phyloP scores from a whole-genome alignment of 2,888 invertebrate species.

The Panzeria rudis region DNA sequence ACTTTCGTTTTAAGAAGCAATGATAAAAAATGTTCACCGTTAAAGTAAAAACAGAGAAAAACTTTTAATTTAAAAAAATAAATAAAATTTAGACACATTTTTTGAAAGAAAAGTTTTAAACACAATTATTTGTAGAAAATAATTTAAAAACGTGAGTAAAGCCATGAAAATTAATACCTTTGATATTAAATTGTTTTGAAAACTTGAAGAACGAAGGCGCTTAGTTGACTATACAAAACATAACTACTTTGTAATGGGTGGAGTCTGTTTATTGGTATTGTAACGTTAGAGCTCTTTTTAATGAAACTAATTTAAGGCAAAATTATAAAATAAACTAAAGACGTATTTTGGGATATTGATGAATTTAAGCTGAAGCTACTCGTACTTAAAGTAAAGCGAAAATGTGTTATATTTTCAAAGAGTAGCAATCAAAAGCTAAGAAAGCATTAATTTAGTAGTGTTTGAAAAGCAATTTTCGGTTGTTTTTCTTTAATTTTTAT shows the following conservation, averaged over 20 bases:
- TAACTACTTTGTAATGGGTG: slow-evolving; percentile 54
- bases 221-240: not conserved
- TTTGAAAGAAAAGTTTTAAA: slow-evolving; percentile 21
- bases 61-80: slow-evolving; percentile 20
- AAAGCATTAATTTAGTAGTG: slow-evolving; percentile 12
- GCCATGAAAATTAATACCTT: slow-evolving; percentile 31
- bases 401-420: slow-evolving; percentile 44
- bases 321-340: not conserved
- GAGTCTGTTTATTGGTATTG: slow-evolving; percentile 30
- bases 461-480: slow-evolving; percentile 56
- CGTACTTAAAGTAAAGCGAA: slow-evolving; percentile 44
- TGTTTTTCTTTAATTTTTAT: slow-evolving; percentile 13
- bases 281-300: not conserved
- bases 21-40: not conserved
- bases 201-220: slow-evolving; percentile 30
- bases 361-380: slow-evolving; percentile 47
- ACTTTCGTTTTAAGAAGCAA: slow-evolving; percentile 61
- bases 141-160: slow-evolving; percentile 66
- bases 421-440: slow-evolving; percentile 1
- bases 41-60: slow-evolving; percentile 10
- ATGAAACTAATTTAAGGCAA: slow-evolving; percentile 44
- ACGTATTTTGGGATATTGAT: slow-evolving; percentile 39
- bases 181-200: slow-evolving; percentile 50
- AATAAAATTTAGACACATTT: slow-evolving; percentile 26
- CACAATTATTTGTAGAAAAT: slow-evolving; percentile 30